A percentile compares a stretch with the other conserved stretches of the same genome.
Evolutionary conservation across 2,113 vertebrate genomes (phyloP).

Genomic region (Centropus unirufus): DNA sequence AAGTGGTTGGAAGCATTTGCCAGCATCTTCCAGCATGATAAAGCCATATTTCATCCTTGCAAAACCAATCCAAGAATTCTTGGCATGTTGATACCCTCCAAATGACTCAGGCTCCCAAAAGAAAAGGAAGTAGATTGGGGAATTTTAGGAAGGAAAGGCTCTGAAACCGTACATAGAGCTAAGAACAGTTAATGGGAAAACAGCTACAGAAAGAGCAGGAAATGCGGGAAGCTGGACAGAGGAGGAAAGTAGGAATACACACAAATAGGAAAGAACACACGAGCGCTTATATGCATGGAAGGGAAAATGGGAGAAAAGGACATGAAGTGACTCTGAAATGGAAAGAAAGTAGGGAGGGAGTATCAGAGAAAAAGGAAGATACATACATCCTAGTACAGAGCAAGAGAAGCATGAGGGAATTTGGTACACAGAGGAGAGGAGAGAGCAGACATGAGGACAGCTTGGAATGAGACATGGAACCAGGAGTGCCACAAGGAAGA

Average conservation of each 20-base stretch:
- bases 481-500: neutral
- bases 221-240: neutral
- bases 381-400: neutral
- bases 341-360: neutral
- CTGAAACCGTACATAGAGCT: neutral
- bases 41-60: neutral
- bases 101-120: slow-evolving; percentile 26
- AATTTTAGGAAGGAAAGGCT: neutral
- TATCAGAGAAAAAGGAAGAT: neutral
- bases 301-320: neutral
- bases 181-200: neutral
- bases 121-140: neutral
- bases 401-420: neutral
- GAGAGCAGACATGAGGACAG: neutral
- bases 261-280: neutral
- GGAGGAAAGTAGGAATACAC: neutral
- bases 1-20: rapidly evolving
- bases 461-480: neutral
- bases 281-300: neutral
- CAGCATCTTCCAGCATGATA: neutral
- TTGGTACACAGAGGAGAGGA: neutral
- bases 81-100: rapidly evolving
- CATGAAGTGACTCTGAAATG: neutral
- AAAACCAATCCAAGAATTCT: slow-evolving; percentile 24
- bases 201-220: neutral